Evolutionary conservation across 2,113 vertebrate genomes (phyloP), one percentile per base, ranked within the genome.

Genomic region (Willisornis vidua): DNA sequence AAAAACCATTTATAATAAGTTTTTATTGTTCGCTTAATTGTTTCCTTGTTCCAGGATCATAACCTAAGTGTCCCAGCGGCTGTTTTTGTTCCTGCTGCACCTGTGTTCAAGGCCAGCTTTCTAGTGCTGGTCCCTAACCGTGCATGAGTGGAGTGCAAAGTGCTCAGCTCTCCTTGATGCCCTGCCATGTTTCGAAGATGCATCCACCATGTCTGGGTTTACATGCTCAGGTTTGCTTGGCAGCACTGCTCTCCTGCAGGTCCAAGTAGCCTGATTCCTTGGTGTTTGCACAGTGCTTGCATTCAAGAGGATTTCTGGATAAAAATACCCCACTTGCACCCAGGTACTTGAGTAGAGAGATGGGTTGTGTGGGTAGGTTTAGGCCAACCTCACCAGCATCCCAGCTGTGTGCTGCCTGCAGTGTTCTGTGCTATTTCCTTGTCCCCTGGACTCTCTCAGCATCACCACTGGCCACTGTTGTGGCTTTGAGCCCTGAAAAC

Each of bases 331-430:
- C 13, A 57, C 45, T 33, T 35, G 75, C 46, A 52, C 4, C 8
- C 35, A 35, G 19, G 31, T 81, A 35, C n/a, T 63, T 1, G 6
- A 55, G 62, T 33, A 19, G 48, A 63, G 41, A 86, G 76, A 37
- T 39, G 72, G 19, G 6, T 16, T 85, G 8, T 85, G 8, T 31
- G 58, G 65, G 49, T 29, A 22, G 31, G 26, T 63, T 73, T 65
- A 83, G 45, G 41, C 33, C 0, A 0, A 28, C 7, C 22, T 74
- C 46, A 48, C 41, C 55, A 20, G 7, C 0, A 2, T 66, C 37
- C 35, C 59, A 66, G 3, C 29, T 0, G 0, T 0, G 0, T 35
- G 33, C 57, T 78, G 49, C 41, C 37, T 87, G 13, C 28, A 19
- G 31, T 1, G 0, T 81, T 92, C 63, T 49, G 37, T 2, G 28